Evolutionary conservation across 2,797 vertebrate species (phyloP).

Genomic region (Sylvilagus floridanus): DNA sequence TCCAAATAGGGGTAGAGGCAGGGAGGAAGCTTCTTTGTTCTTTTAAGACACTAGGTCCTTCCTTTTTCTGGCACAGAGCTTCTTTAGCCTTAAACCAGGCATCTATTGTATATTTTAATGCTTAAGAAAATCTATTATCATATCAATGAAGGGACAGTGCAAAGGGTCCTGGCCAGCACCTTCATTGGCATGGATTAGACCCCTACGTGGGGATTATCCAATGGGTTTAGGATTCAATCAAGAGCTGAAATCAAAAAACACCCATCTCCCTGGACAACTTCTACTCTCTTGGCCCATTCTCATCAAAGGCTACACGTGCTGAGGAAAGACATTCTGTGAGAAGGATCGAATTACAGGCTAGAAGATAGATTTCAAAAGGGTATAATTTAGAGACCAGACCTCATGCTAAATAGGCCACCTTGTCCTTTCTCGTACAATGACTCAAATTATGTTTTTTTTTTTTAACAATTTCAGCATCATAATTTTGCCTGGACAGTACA

Average conservation of each 20-base stretch:
- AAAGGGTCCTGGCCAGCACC: neutral
- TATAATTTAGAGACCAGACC: neutral
- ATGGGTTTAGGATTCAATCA: neutral
- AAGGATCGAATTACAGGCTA: neutral
- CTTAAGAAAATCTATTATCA: neutral
- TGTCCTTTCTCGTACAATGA: neutral
- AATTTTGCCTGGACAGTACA: slow-evolving; percentile 66
- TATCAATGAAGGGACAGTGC: neutral
- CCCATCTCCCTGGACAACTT: neutral
- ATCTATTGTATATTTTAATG: neutral
- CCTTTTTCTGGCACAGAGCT: neutral
- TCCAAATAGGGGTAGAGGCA: neutral
- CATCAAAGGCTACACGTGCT: neutral
- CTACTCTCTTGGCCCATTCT: neutral
- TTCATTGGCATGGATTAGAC: neutral
- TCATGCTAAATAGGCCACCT: neutral
- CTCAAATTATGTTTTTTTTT: neutral
- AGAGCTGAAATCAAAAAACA: neutral
- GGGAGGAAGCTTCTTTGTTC: neutral
- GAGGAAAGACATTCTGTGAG: neutral
- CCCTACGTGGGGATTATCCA: neutral
- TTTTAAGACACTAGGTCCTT: neutral
- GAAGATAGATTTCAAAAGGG: neutral
- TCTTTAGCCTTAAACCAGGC: neutral
- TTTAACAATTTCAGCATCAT: neutral